Evolutionary conservation across 2,797 vertebrate genomes (phyloP).

Genomic region (Pithecia hirsuta): DNA sequence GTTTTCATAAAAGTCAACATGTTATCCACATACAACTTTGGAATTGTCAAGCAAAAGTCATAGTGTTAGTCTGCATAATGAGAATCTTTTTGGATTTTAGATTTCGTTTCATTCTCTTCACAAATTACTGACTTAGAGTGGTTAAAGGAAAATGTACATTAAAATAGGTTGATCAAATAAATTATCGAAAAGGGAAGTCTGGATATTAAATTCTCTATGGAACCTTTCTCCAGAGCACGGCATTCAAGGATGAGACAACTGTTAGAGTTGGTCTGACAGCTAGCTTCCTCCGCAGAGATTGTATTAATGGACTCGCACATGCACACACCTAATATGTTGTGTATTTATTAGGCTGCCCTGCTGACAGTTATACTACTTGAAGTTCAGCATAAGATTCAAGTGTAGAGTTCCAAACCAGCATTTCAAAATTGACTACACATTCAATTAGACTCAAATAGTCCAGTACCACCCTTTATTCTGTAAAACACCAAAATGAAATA

Average conservation of each 20-base stretch:
- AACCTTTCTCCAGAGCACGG: neutral
- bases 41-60: neutral
- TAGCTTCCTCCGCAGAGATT: neutral
- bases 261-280: neutral
- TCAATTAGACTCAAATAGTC: constrained; percentile 50
- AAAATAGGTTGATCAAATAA: neutral
- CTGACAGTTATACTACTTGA: constrained; percentile 35
- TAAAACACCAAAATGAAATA: constrained; percentile 30
- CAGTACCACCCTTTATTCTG: neutral
- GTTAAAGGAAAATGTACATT: neutral
- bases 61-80: neutral
- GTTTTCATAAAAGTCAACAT: neutral
- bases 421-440: constrained; percentile 38
- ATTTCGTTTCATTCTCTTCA: constrained; percentile 28
- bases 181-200: neutral
- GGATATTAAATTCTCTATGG: neutral
- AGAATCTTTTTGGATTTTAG: neutral
- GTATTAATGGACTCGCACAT: neutral
- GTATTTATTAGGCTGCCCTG: neutral
- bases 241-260: neutral
- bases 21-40: neutral
- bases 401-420: constrained; percentile 1
- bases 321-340: neutral
- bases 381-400: neutral
- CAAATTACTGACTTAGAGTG: neutral